Evolutionary conservation across 2,888 invertebrate species (phyloP), one percentile per base, ranked within the genome.

Genomic region (Cephus spinipes): DNA sequence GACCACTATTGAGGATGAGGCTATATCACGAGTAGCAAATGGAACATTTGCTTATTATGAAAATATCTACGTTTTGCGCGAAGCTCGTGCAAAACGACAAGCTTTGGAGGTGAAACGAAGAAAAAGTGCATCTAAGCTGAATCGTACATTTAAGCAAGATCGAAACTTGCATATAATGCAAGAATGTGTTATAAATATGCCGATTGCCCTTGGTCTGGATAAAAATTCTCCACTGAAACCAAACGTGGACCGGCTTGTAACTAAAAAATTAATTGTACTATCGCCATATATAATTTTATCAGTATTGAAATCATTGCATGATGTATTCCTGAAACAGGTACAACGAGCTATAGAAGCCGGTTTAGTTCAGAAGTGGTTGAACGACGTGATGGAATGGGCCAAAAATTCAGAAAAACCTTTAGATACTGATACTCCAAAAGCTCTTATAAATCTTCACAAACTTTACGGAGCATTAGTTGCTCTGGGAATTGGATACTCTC

Each of bases 31-130:
- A 86, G 95, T 97, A 11, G 94, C 95, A 0, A 93, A 93, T 83
- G 97, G 97, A 3, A 92, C 93, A 12, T 95, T 95, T 84, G 96
- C 96, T 0, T 96, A 96, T 85, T 97, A 96, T 83, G 97, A 97
- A 85, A 97, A 96, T 88, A 92, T 94, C 12, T 94, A 95, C 87
- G 95, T 94, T 84, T 91, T 97, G 6, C 94, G 94, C 81, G 94
- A 95, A 84, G 92, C 95, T 0, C 93, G 94, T 68, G 94, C 95
- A 0, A 93, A 93, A 81, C 92, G 94, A 73, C 94, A 94, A 85
- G 87, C 93, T 76, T 83, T 91, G 76, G 90, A 91, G 78, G 88
- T 87, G 80, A 81, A 85, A 32, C 89, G 90, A 69, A 80, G 85
- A 9, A 85, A 88, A 36, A 88, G 89, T 79, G 84, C 88, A 75